Evolutionary conservation across 2,113 vertebrate species (phyloP).

Genomic region (Fulmarus glacialis): DNA sequence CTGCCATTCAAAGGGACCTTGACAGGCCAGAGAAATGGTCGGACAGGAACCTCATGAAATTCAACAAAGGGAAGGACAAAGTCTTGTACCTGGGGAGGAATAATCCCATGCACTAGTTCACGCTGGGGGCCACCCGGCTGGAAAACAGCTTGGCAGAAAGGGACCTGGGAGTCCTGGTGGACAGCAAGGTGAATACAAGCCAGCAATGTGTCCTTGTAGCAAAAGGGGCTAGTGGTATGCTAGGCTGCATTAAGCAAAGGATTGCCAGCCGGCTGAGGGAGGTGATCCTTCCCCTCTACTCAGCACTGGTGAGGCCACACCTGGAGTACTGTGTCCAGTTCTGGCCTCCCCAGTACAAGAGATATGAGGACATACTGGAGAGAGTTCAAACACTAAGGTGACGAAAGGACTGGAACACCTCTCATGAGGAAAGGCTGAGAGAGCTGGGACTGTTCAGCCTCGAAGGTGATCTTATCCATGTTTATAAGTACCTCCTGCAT

Average conservation of each 20-base stretch:
- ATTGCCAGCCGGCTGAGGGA: neutral
- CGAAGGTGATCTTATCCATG: neutral
- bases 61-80: neutral
- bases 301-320: neutral
- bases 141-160: neutral
- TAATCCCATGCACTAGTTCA: neutral
- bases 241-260: neutral
- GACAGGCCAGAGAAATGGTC: neutral
- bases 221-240: neutral
- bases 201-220: neutral
- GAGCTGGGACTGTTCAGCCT: neutral
- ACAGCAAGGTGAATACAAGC: neutral
- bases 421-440: neutral
- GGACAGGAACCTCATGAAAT: neutral
- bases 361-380: neutral
- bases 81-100: neutral
- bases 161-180: neutral
- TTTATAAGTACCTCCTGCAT: neutral
- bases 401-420: neutral
- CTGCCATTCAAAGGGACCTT: no score
- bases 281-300: neutral
- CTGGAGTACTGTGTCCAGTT: neutral
- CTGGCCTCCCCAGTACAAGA: neutral
- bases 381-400: neutral
- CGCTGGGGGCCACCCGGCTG: neutral